Evolutionary conservation across 2,888 invertebrate species (phyloP).

Genomic region (Lasioglossum marginatum): DNA sequence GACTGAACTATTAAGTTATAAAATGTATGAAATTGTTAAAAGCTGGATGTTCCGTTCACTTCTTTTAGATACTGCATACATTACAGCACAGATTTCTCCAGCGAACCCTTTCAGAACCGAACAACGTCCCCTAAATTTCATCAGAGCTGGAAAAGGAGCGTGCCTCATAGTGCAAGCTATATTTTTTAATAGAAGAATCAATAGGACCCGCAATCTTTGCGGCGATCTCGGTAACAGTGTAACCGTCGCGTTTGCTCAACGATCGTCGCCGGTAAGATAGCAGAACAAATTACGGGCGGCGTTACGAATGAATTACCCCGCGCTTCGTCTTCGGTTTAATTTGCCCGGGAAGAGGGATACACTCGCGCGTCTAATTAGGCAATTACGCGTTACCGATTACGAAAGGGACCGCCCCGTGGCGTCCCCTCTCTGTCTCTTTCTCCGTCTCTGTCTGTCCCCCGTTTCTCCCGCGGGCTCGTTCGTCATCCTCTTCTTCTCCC

Average conservation of each 20-base stretch:
- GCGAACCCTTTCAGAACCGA: background rate
- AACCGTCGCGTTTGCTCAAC: conserved; percentile 10
- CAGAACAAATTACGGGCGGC: conserved; percentile 12
- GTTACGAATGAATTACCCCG: conserved; percentile 1
- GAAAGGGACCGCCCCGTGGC: conserved; percentile 1
- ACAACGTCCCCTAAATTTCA: background rate
- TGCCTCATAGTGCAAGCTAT: background rate
- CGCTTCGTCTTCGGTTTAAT: conserved; percentile 33
- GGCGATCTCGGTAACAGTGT: background rate
- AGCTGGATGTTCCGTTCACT: background rate
- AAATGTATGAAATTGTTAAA: background rate
- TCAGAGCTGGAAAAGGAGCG: background rate
- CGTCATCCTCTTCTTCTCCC: background rate
- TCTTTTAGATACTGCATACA: background rate
- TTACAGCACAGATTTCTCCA: background rate
- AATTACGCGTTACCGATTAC: conserved; percentile 44
- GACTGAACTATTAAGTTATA: background rate
- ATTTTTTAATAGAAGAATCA: background rate
- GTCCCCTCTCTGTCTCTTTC: background rate
- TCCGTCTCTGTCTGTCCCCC: no score
- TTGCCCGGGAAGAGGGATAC: background rate
- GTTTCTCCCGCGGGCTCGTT: background rate
- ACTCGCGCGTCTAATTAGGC: background rate
- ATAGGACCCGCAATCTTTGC: background rate
- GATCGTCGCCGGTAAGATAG: conserved; percentile 18